A percentile compares a stretch with the other conserved stretches of the same genome.
Evolutionary conservation across 2,888 invertebrate species (phyloP).

Genomic region (Argyresthia goedartella): DNA sequence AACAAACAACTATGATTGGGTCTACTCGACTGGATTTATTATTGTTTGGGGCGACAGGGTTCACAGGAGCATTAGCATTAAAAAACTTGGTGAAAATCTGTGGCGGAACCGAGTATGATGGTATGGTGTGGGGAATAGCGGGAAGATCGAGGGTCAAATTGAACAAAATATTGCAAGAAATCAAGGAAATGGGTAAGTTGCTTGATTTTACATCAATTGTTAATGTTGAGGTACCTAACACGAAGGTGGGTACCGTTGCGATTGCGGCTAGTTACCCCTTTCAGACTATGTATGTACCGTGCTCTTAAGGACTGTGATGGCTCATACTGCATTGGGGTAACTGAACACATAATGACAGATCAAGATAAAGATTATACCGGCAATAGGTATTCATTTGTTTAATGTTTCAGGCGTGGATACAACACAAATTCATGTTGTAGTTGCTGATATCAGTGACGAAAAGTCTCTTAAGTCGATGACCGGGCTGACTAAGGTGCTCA

Average conservation of each 20-base stretch:
- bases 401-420: conserved; percentile 22
- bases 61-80: conserved; percentile 25
- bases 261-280: too few species aligned
- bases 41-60: conserved; percentile 32
- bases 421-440: conserved; percentile 20
- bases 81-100: conserved; percentile 18
- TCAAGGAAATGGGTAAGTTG: conserved; percentile 16
- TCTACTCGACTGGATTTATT: conserved; percentile 21
- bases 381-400: neutral
- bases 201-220: neutral
- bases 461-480: conserved; percentile 20
- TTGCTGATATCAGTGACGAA: conserved; percentile 26
- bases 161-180: conserved; percentile 19
- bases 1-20: too few species aligned
- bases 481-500: conserved; percentile 22
- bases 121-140: conserved; percentile 25
- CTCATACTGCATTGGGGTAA: too few species aligned
- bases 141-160: conserved; percentile 37
- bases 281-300: too few species aligned
- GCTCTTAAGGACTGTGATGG: too few species aligned
- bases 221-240: too few species aligned
- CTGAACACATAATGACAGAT: too few species aligned
- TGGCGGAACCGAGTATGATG: conserved; percentile 15
- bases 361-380: too few species aligned
- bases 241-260: too few species aligned